A percentile compares a stretch with the other conserved stretches of the same genome.
Conservation (phyloP, 2,113 vertebrate genomes). For the Heptranchias perlo region DNA sequence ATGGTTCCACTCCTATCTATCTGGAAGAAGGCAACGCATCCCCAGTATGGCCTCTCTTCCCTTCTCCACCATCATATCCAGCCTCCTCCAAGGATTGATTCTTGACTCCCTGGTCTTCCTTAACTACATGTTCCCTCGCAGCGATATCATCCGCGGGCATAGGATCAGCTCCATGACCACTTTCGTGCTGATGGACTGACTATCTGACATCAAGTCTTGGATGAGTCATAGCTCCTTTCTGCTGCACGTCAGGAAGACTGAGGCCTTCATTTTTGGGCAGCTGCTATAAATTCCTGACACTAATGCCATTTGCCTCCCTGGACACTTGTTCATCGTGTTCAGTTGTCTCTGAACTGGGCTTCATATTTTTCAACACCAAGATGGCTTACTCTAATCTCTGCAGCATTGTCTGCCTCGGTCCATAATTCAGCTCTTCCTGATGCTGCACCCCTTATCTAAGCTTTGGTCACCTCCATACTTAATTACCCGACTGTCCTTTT, state of each 20-base stretch:
- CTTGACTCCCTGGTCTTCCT: not conserved
- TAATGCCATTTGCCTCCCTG: not conserved
- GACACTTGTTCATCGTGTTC: not conserved
- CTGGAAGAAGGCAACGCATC: not conserved
- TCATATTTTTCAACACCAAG: not conserved
- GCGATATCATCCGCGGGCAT: not conserved
- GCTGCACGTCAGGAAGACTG: not conserved
- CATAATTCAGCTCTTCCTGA: not conserved
- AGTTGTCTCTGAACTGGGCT: not conserved
- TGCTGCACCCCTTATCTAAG: not conserved
- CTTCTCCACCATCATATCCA: not conserved
- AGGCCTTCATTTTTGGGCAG: not conserved
- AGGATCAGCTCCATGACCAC: not conserved
- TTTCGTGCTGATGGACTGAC: not conserved
- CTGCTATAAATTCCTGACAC: not conserved
- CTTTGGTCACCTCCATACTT: not conserved
- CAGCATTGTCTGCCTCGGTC: no score
- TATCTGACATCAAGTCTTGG: not conserved
- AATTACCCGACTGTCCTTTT: not conserved
- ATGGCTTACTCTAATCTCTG: not conserved
- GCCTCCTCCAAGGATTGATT: not conserved
- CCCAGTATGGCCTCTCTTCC: not conserved
- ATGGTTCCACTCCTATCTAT: not conserved
- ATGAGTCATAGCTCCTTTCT: not conserved
- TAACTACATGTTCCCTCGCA: not conserved